These are phyloP conservation scores for Acronicta psi DNA, from an alignment of 2,888 invertebrate genomes.

Conservation along the genomic window DNA sequence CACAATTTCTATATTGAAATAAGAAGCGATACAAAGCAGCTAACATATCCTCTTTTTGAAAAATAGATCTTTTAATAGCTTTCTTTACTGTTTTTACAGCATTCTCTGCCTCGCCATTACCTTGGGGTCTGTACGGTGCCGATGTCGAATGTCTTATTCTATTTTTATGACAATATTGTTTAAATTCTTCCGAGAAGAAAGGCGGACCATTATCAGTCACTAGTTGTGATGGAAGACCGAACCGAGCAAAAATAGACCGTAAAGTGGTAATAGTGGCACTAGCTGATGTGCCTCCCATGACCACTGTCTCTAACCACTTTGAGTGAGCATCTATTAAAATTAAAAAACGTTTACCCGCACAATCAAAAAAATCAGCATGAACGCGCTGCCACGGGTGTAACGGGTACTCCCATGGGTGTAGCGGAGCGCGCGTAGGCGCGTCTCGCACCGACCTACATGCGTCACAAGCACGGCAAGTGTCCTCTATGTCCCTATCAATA, in stretches of 20 bases:
- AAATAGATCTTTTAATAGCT: background rate
- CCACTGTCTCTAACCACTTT: background rate
- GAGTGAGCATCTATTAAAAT: background rate
- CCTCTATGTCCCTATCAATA: background rate
- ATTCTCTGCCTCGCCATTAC: constrained; percentile 1
- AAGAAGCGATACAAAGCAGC: background rate
- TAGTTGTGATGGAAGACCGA: constrained; percentile 2
- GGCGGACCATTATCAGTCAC: constrained; percentile 3
- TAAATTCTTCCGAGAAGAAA: constrained; percentile 1
- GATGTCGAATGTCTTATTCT: constrained; percentile 2
- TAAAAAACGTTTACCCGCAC: background rate
- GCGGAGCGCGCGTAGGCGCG: background rate
- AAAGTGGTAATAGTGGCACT: background rate
- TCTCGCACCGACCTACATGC: background rate
- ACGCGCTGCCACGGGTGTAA: background rate
- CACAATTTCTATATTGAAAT: background rate
- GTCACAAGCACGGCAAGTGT: background rate
- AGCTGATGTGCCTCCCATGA: background rate
- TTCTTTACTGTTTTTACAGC: background rate
- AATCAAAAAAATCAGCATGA: background rate
- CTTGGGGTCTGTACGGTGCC: constrained; percentile 5
- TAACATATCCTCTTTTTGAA: constrained; percentile 1
- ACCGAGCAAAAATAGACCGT: background rate
- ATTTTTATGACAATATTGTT: constrained; percentile 1
- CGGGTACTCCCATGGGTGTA: background rate